Evolutionary conservation across 1,140 invertebrate genomes (phyloP), one percentile per base, ranked within the genome.

Genomic region (Babylonia areolata): DNA sequence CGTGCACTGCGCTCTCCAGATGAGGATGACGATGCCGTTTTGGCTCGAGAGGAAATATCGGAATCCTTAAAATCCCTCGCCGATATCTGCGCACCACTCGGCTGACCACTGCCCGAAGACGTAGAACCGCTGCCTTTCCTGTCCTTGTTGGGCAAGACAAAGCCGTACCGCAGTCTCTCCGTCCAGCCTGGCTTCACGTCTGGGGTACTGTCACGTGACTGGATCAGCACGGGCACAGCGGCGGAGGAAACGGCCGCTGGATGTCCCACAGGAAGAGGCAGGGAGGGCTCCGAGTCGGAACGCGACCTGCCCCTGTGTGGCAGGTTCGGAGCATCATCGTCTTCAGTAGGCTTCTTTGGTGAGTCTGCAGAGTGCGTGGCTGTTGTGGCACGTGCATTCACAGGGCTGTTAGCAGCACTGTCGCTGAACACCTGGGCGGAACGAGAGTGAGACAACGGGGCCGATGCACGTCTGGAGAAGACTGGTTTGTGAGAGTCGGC

Each of bases 61-160:
- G 89, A 89, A 78, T 89, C 89, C 69, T 81, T 87, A 71, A 89
- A 89, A 42, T 89, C 89, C 17, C 77, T 73, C 1, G 87, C 87
- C 23, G 88, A 31, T 20, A 79, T 31, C 12, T 83, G 3, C 23
- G 2, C 51, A 23, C 11, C 39, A n/a, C 75, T 79, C 3, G 83
- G 58, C 54, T 85, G 54, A n/a, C 84, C 83, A 54, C 85, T 87
- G 51, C 88, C 85, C 33, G 86, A 84, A 12, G 88, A 87, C 35
- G 85, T 85, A 0, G 86, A 85, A 37, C 81, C 69, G 64, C 64
- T 85, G 3, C 85, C 83, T 3, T 85, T 78, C 54, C 78, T 77
- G 35, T 37, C 2, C 17, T 40, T 40, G 58, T 37, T 46, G 0
- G 46, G 39, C 35, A 39, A 0, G 73, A 23, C 46, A 46, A 46